These are phyloP conservation scores for Triplophysa tibetana DNA, from an alignment of 2,113 vertebrate species.

Conservation along the genomic window DNA sequence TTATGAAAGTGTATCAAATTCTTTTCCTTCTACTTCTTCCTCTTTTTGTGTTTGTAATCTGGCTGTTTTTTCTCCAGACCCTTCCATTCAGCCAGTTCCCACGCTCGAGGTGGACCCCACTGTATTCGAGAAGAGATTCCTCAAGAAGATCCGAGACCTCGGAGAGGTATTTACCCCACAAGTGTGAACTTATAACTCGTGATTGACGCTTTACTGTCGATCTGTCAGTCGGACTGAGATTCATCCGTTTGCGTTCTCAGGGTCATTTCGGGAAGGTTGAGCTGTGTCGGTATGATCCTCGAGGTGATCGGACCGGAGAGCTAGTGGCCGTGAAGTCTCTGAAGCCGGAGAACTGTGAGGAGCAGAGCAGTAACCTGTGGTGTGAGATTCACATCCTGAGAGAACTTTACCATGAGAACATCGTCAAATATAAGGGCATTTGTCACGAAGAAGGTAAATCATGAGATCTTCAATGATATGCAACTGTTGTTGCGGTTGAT, in stretches of 20 bases:
- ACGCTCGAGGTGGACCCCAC: slow-evolving; percentile 86
- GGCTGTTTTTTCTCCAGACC: slow-evolving; percentile 60
- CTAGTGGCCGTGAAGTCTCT: slow-evolving; percentile 96
- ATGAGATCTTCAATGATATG: slow-evolving; percentile 1
- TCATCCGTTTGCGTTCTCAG: slow-evolving; percentile 62
- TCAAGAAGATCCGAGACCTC: slow-evolving; percentile 86
- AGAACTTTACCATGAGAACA: slow-evolving; percentile 96
- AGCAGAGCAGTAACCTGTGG: slow-evolving; percentile 89
- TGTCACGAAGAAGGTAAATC: slow-evolving; percentile 90
- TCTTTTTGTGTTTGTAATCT: background rate
- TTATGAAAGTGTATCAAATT: too few species aligned
- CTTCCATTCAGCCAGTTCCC: slow-evolving; percentile 70
- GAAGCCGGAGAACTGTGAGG: slow-evolving; percentile 88
- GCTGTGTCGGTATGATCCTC: slow-evolving; percentile 92
- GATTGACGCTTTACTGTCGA: background rate
- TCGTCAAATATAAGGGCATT: slow-evolving; percentile 97
- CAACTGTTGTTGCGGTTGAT: background rate
- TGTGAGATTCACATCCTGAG: slow-evolving; percentile 92
- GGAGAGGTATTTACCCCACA: slow-evolving; percentile 81
- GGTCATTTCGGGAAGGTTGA: slow-evolving; percentile 98
- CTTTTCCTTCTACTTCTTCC: too few species aligned
- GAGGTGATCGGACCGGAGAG: slow-evolving; percentile 92
- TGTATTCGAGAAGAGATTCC: slow-evolving; percentile 90
- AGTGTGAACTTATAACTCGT: background rate
- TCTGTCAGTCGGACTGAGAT: background rate